Conservation (phyloP, 2,888 invertebrate genomes). For the Buathra laborator region DNA sequence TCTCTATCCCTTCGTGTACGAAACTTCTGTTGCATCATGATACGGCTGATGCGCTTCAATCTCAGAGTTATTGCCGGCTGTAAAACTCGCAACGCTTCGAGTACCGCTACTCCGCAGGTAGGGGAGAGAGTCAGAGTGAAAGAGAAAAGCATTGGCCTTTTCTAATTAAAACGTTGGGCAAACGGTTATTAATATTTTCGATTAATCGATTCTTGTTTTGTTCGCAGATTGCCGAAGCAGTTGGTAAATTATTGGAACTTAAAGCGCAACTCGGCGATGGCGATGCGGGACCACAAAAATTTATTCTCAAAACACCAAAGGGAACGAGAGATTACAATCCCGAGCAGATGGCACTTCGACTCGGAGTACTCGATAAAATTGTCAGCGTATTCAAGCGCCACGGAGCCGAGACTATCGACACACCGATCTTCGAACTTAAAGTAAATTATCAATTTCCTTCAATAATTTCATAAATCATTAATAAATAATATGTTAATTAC, state of each 20-base stretch:
- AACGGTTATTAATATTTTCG: slow-evolving; percentile 75
- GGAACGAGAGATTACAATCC: slow-evolving; percentile 98
- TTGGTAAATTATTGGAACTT: slow-evolving; percentile 92
- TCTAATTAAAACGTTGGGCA: slow-evolving; percentile 8
- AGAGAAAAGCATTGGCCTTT: slow-evolving; percentile 63
- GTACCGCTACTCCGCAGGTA: slow-evolving; percentile 81
- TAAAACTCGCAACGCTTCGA: slow-evolving; percentile 77
- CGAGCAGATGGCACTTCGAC: slow-evolving; percentile 97
- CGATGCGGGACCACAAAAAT: slow-evolving; percentile 89
- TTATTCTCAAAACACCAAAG: slow-evolving; percentile 95
- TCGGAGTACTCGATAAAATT: slow-evolving; percentile 94
- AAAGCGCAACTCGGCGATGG: slow-evolving; percentile 91
- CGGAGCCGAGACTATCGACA: slow-evolving; percentile 99
- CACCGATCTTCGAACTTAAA: slow-evolving; percentile 98
- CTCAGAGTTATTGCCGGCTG: slow-evolving; percentile 74
- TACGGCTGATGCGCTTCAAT: slow-evolving; percentile 78
- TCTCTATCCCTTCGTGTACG: slow-evolving; percentile 47
- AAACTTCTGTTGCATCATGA: slow-evolving; percentile 76
- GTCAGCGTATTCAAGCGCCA: slow-evolving; percentile 96
- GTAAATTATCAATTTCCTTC: slow-evolving; percentile 85
- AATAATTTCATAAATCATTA: not conserved
- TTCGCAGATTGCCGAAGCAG: slow-evolving; percentile 93
- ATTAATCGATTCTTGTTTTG: slow-evolving; percentile 5
- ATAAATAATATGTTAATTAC: not conserved
- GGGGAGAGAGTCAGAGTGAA: slow-evolving; percentile 68